Percentiles rank a stretch among this genome's conserved stretches.
phyloP scores from a whole-genome alignment of 2,888 invertebrate genomes.

The Epistrophella euchroma region DNA sequence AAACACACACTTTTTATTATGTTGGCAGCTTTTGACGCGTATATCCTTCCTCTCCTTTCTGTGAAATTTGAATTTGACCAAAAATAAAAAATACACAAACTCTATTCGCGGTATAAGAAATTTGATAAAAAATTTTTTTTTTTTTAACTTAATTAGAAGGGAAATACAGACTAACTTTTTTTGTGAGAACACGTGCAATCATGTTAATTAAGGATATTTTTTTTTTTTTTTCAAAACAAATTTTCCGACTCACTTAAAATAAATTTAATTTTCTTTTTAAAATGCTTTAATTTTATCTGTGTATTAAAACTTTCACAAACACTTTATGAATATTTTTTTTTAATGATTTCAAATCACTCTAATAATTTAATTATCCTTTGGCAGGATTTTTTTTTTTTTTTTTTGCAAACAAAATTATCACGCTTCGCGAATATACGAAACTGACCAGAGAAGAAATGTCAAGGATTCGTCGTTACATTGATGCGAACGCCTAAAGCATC shows the following conservation, averaged over 20 bases:
- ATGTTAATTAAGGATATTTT: slow-evolving; percentile 47
- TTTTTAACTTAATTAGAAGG: neutral
- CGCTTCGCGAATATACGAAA: slow-evolving; percentile 23
- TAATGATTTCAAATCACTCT: slow-evolving; percentile 9
- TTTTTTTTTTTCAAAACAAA: neutral
- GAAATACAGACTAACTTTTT: neutral
- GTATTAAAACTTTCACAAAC: slow-evolving; percentile 3
- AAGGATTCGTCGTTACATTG: slow-evolving; percentile 38
- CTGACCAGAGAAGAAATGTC: neutral
- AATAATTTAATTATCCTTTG: slow-evolving; percentile 12
- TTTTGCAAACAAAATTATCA: neutral
- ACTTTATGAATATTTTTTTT: slow-evolving; percentile 13
- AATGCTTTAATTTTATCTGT: neutral
- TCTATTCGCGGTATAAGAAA: neutral
- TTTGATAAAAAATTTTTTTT: slow-evolving; percentile 23
- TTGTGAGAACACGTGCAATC: slow-evolving; percentile 53
- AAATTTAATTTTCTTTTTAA: slow-evolving; percentile 8
- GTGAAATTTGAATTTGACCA: slow-evolving; percentile 25
- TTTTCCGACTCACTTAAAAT: slow-evolving; percentile 23
- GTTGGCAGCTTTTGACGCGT: neutral
- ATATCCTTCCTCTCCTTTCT: slow-evolving; percentile 62
- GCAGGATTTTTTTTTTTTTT: slow-evolving; percentile 20
- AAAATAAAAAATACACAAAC: slow-evolving; percentile 1
- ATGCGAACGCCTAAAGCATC: slow-evolving; percentile 74
- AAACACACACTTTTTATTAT: slow-evolving; percentile 30